Evolutionary conservation across 2,113 vertebrate genomes (phyloP).

Genomic region (Neoarius graeffei): DNA sequence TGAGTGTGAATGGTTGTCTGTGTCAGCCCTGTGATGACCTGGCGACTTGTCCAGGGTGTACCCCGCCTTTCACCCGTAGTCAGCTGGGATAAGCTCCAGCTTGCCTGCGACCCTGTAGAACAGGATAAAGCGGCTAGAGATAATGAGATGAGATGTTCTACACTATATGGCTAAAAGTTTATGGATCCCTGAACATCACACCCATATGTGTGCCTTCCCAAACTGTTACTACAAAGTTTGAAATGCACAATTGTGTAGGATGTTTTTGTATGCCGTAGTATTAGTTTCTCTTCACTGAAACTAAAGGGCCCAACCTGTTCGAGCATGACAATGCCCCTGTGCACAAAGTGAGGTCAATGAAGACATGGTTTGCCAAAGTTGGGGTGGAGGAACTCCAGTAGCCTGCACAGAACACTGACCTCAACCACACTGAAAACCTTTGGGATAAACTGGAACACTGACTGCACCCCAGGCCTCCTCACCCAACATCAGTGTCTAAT

Average conservation of each 20-base stretch:
- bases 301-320: background rate
- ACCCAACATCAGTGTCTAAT: background rate
- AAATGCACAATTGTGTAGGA: background rate
- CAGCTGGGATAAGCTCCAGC: too few species aligned
- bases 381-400: background rate
- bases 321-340: background rate
- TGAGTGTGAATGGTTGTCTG: too few species aligned
- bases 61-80: too few species aligned
- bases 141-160: background rate
- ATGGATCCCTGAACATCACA: background rate
- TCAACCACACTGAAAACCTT: background rate
- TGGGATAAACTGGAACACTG: background rate
- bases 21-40: too few species aligned
- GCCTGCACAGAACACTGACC: background rate
- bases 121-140: too few species aligned
- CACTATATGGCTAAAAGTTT: background rate
- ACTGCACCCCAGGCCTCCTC: background rate
- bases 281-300: background rate
- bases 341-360: background rate
- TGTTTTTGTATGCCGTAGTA: background rate
- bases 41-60: too few species aligned
- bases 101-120: too few species aligned
- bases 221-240: background rate
- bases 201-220: background rate
- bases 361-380: background rate